A percentile compares a stretch with the other conserved stretches of the same genome.
phyloP scores from a whole-genome alignment of 2,888 invertebrate species.

The Scotopteryx bipunctaria region DNA sequence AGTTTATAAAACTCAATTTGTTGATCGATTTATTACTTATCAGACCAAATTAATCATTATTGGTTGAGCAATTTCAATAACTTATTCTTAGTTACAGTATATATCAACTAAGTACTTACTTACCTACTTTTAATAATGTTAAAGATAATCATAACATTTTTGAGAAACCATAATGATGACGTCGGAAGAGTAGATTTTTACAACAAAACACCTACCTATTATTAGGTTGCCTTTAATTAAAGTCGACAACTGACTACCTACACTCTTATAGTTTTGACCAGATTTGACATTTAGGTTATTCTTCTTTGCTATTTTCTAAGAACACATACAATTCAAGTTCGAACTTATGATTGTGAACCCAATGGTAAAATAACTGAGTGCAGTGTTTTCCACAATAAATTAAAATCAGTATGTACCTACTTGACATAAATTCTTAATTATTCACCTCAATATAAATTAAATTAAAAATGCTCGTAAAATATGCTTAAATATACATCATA shows the following conservation, averaged over 20 bases:
- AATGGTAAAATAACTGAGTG: conserved; percentile 49
- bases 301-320: conserved; percentile 27
- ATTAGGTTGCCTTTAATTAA: too few relatives aligned
- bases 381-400: conserved; percentile 65
- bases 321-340: conserved; percentile 63
- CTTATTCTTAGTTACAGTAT: conserved; percentile 48
- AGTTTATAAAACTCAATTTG: conserved; percentile 38
- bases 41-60: conserved; percentile 51
- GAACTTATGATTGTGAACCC: conserved; percentile 39
- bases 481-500: conserved; percentile 63
- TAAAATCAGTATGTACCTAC: conserved; percentile 74
- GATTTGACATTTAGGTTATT: conserved; percentile 10
- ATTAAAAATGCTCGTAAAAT: conserved; percentile 79
- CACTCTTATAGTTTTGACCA: conserved; percentile 50
- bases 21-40: conserved; percentile 41
- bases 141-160: conserved; percentile 35
- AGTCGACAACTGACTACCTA: too few relatives aligned
- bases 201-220: too few relatives aligned
- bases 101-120: conserved; percentile 39
- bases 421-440: conserved; percentile 68
- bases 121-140: conserved; percentile 55
- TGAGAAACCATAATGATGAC: conserved; percentile 18
- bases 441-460: conserved; percentile 73
- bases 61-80: conserved; percentile 69
- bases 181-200: too few relatives aligned